Evolutionary conservation across 1,140 invertebrate species (phyloP).

Genomic region (Oscheius sp.): DNA sequence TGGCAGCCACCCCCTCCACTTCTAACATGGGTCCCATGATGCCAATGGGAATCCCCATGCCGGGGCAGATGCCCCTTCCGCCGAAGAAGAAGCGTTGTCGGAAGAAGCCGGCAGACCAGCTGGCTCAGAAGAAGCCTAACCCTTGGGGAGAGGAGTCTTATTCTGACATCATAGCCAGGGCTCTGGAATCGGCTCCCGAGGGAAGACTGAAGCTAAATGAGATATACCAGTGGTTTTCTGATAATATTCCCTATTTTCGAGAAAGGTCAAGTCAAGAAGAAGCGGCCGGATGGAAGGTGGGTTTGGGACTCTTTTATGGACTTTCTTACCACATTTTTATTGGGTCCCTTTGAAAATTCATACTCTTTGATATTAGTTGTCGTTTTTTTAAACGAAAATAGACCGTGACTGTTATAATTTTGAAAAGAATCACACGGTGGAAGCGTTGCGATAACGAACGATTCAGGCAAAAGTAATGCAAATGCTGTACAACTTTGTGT

Average conservation of each 20-base stretch:
- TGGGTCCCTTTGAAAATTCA: too few relatives aligned
- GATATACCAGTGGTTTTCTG: constrained; percentile 60
- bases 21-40: constrained; percentile 7
- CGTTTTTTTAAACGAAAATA: too few relatives aligned
- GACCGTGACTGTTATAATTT: too few relatives aligned
- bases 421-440: too few relatives aligned
- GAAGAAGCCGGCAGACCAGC: constrained; percentile 47
- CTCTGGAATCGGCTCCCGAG: constrained; percentile 48
- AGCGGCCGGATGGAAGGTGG: constrained; percentile 59
- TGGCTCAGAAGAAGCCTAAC: constrained; percentile 57
- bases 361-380: too few relatives aligned
- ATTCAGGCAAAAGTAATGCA: too few relatives aligned
- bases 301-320: constrained; percentile 4
- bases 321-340: too few relatives aligned
- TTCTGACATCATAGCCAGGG: constrained; percentile 56
- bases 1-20: constrained; percentile 24
- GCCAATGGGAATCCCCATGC: constrained; percentile 21
- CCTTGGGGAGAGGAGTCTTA: constrained; percentile 60
- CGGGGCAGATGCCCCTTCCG: constrained; percentile 14
- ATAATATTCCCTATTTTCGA: constrained; percentile 59
- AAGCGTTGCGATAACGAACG: too few relatives aligned
- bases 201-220: constrained; percentile 58
- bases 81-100: constrained; percentile 53
- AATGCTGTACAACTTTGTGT: too few relatives aligned
- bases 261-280: constrained; percentile 57